phyloP scores from a whole-genome alignment of 2,888 invertebrate genomes.

The Drosophila percnosoma region DNA sequence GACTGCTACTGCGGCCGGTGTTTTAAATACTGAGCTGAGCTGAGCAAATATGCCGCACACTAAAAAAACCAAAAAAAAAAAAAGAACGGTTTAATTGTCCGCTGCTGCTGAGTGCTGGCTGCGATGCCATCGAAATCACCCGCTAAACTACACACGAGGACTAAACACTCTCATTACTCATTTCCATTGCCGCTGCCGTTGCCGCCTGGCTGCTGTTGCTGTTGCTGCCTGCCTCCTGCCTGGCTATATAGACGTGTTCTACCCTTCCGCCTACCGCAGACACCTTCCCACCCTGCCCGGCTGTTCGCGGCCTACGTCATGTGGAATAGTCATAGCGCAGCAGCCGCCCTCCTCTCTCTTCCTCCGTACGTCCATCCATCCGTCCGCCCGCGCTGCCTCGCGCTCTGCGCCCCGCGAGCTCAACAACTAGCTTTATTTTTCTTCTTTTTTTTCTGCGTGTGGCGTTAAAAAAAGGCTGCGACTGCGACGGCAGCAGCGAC shows the following conservation, averaged over 20 bases:
- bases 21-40: slow-evolving; percentile 13
- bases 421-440: slow-evolving; percentile 56
- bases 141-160: slow-evolving; percentile 68
- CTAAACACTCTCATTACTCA: slow-evolving; percentile 79
- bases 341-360: slow-evolving; percentile 3
- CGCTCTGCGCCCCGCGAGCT: slow-evolving; percentile 22
- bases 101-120: slow-evolving; percentile 10
- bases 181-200: slow-evolving; percentile 40
- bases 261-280: slow-evolving; percentile 13
- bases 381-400: slow-evolving; percentile 34
- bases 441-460: slow-evolving; percentile 56
- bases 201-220: not conserved
- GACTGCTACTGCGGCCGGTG: slow-evolving; percentile 26
- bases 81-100: slow-evolving; percentile 16
- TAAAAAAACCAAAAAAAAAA: not conserved
- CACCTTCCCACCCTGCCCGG: slow-evolving; percentile 1
- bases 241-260: not conserved
- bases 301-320: slow-evolving; percentile 37
- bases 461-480: slow-evolving; percentile 74
- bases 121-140: slow-evolving; percentile 60
- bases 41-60: not conserved
- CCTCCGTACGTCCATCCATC: slow-evolving; percentile 3
- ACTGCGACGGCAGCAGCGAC: slow-evolving; percentile 45
- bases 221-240: not conserved
- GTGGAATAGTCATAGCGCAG: slow-evolving; percentile 28